Base-by-base conservation (phyloP, 2,113 vertebrate species). In the Polypterus senegalus region DNA sequence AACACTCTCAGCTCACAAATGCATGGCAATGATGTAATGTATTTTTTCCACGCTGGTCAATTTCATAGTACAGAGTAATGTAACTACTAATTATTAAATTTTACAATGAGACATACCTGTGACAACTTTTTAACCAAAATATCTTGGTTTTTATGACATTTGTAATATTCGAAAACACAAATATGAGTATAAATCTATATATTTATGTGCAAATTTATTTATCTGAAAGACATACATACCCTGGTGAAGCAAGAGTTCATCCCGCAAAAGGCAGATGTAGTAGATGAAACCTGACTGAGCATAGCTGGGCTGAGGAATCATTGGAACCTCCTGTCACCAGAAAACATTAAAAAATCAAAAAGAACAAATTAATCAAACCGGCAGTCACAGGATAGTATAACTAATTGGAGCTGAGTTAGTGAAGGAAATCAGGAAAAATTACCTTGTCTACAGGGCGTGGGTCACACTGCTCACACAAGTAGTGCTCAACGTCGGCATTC, bases 381-480 rank as follows among this genome's bases (percentile, higher is more conserved):
- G 27, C 2, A 27, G 27, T 27, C 27, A 27, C 27, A 27, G 27
- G 27, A 27, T 27, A 27, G 27, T 27, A 27, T 27, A 27, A 27
- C 27, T 27, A 27, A 27, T 27, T 27, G 27, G 27, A 27, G 27
- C 47, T 56, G 5, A 47, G n/a, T 46, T 4, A 10, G 10, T 48
- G 49, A 51, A 9, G 9, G 61, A 61, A 58, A 4, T 48, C 45
- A 54, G 47, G 58, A 10, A 7, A 27, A 65, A 5, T 73, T 87
- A 99, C 96, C 79, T 83, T 81, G 66, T 96, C 94, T 27, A 97
- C 84, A 1, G 89, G 79, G 44, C 94, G 83, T 7, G 91, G 91
- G 7, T 97, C 95, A 70, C 96, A 99, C 74, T 88, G 91, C 77
- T 99, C 96, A 75, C 96, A 99, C 65, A 97, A 79, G 77, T 97